These are phyloP conservation scores for Achlya flavicornis DNA, from an alignment of 2,888 invertebrate species.

Conservation along the genomic window DNA sequence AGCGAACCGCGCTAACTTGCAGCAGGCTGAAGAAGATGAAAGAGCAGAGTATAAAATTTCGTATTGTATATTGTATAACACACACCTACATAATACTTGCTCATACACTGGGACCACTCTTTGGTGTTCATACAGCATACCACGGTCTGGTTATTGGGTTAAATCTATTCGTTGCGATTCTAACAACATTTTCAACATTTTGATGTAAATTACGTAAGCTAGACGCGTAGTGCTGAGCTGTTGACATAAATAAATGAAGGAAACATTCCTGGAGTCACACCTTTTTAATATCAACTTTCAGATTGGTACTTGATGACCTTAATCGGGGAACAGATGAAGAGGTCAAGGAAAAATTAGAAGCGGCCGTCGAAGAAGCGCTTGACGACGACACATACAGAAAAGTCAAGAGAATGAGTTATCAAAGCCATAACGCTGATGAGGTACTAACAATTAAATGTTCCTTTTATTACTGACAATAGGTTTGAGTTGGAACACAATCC, in stretches of 20 bases:
- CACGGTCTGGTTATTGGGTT: too few relatives aligned
- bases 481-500: too few relatives aligned
- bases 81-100: not conserved
- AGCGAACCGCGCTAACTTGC: slow-evolving; percentile 83
- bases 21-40: slow-evolving; percentile 82
- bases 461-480: not conserved
- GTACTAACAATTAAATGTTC: slow-evolving; percentile 55
- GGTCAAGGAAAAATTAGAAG: slow-evolving; percentile 85
- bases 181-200: too few relatives aligned
- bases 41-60: slow-evolving; percentile 64
- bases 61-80: slow-evolving; percentile 6
- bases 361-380: slow-evolving; percentile 87
- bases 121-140: too few relatives aligned
- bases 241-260: too few relatives aligned
- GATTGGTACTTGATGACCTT: slow-evolving; percentile 79
- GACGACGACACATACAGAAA: slow-evolving; percentile 88
- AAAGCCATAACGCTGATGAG: slow-evolving; percentile 87
- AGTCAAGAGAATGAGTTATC: slow-evolving; percentile 89
- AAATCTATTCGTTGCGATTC: too few relatives aligned
- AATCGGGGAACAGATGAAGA: slow-evolving; percentile 71
- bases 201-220: too few relatives aligned
- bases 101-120: not conserved
- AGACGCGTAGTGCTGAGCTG: too few relatives aligned
- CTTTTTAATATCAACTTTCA: slow-evolving; percentile 30
- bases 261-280: too few relatives aligned